Conservation (phyloP, 1,140 invertebrate genomes). For the Anadara kagoshimensis region DNA sequence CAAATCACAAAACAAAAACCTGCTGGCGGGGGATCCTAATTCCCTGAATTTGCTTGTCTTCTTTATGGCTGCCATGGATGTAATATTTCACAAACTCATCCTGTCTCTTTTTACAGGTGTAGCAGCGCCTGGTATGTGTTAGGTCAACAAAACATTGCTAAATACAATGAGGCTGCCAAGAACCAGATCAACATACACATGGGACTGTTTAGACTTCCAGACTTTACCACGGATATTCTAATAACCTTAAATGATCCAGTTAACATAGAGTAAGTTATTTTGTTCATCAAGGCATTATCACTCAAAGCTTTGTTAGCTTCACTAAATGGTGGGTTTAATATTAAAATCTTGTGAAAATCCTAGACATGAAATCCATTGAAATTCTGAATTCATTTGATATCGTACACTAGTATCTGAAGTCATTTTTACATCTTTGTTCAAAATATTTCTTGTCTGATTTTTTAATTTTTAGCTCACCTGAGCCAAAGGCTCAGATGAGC, state of each 20-base stretch:
- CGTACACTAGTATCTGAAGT: no score
- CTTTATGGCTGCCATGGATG: no score
- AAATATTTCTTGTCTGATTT: not conserved
- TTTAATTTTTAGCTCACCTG: no score
- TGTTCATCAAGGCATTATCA: not conserved
- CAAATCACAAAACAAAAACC: no score
- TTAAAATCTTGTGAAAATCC: not conserved
- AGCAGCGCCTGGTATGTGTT: slow-evolving; percentile 56
- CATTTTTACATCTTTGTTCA: not conserved
- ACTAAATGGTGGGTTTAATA: not conserved
- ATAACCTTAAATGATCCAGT: slow-evolving; percentile 69
- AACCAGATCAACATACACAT: slow-evolving; percentile 66
- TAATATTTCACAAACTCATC: no score
- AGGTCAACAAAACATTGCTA: slow-evolving; percentile 64
- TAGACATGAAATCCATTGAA: not conserved
- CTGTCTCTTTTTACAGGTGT: slow-evolving; percentile 38
- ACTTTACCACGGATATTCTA: slow-evolving; percentile 63
- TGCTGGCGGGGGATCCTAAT: no score
- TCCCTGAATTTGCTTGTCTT: no score
- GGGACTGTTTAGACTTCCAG: slow-evolving; percentile 61
- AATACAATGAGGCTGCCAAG: slow-evolving; percentile 66
- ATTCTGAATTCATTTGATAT: no score
- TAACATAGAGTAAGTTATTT: slow-evolving; percentile 54
- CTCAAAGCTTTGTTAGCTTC: not conserved
- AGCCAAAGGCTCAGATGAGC: no score